Conservation (phyloP, 64 coral and sea anemone genomes). For the Dendronephthya gigantea region DNA sequence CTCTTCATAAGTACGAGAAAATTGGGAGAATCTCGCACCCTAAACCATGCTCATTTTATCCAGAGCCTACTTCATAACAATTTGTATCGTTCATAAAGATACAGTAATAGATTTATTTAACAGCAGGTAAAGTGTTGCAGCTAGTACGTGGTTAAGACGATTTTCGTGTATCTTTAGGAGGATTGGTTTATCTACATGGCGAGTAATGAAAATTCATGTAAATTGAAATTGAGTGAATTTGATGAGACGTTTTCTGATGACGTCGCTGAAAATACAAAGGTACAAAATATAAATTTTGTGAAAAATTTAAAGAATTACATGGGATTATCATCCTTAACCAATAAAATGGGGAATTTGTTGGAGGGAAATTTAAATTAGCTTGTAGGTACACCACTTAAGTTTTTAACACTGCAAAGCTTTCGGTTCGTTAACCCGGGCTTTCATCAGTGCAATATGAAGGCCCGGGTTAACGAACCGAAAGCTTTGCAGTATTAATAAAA, state of each 20-base stretch:
- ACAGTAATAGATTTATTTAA: background rate
- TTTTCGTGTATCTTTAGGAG: conserved; percentile 23
- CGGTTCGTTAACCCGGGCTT: too few species aligned
- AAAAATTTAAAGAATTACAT: background rate
- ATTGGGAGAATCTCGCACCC: too few species aligned
- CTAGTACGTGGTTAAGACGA: background rate
- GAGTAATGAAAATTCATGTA: conserved; percentile 58
- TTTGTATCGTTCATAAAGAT: too few species aligned
- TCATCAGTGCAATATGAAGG: too few species aligned
- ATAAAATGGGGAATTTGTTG: too few species aligned
- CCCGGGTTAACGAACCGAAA: too few species aligned
- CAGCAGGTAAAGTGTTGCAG: background rate
- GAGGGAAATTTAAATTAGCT: background rate
- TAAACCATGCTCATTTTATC: too few species aligned
- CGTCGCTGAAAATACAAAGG: conserved; percentile 81
- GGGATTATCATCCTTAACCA: background rate
- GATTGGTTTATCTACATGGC: conserved; percentile 56
- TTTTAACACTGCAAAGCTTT: too few species aligned
- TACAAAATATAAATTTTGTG: background rate
- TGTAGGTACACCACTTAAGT: too few species aligned
- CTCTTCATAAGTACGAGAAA: background rate
- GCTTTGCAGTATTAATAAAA: too few species aligned
- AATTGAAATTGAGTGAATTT: conserved; percentile 58
- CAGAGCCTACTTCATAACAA: too few species aligned
- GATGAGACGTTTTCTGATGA: conserved; percentile 48